Conservation (phyloP, 2,797 vertebrate genomes). For the Neopelma chrysocephalum region DNA sequence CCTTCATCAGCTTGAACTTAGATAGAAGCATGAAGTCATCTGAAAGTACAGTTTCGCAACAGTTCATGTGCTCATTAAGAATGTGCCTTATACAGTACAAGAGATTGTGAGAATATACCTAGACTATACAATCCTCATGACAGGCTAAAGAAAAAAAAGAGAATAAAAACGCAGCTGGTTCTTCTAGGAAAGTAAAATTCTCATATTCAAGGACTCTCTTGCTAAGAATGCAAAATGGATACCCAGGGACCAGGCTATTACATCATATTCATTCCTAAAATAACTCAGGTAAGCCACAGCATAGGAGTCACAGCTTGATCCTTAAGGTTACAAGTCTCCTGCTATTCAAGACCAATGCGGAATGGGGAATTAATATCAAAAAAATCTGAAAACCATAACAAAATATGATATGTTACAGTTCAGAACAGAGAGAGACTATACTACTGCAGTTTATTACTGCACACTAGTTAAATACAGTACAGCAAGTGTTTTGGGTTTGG, state of each 20-base stretch:
- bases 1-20: conserved; percentile 9
- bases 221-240: conserved; percentile 8
- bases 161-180: background rate
- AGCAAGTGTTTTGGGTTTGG: background rate
- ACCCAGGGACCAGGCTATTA: background rate
- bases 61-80: conserved; percentile 57
- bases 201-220: background rate
- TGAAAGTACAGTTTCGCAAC: conserved; percentile 45
- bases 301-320: background rate
- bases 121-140: background rate
- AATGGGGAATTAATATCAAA: background rate
- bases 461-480: background rate
- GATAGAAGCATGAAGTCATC: conserved; percentile 29
- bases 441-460: background rate
- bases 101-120: background rate
- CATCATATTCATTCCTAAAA: background rate
- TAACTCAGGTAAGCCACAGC: background rate
- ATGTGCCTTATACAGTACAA: background rate
- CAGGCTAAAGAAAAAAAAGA: background rate
- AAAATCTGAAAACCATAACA: background rate
- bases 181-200: background rate
- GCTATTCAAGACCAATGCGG: background rate
- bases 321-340: background rate
- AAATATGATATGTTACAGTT: background rate
- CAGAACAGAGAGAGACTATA: background rate